A percentile compares a stretch with the other conserved stretches of the same genome.
These are phyloP conservation scores for Sycophaga agraensis DNA, from an alignment of 1,140 invertebrate genomes.

Conservation along the genomic window DNA sequence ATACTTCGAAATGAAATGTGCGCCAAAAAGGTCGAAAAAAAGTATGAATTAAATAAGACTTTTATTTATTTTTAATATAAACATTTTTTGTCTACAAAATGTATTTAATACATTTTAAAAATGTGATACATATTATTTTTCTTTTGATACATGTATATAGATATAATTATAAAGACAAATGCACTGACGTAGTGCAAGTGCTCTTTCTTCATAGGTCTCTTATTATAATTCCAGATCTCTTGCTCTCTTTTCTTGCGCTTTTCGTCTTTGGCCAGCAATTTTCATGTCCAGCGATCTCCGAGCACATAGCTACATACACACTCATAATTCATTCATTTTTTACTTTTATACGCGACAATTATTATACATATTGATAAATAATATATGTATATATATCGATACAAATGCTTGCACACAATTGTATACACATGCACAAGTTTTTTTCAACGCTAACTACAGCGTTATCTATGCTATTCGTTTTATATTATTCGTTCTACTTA, in stretches of 20 bases:
- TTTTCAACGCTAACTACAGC: too few species aligned
- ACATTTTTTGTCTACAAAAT: background rate
- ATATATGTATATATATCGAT: slow-evolving; percentile 6
- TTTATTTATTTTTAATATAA: background rate
- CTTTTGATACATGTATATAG: background rate
- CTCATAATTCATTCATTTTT: slow-evolving; percentile 16
- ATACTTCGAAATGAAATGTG: background rate
- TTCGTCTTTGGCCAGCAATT: slow-evolving; percentile 13
- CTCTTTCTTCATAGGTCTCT: background rate
- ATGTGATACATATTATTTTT: slow-evolving; percentile 9
- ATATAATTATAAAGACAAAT: background rate
- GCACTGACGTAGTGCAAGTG: background rate
- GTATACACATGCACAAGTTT: slow-evolving; percentile 5
- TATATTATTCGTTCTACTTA: slow-evolving; percentile 15
- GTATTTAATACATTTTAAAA: slow-evolving; percentile 36
- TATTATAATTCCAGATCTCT: slow-evolving; percentile 2
- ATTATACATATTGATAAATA: slow-evolving; percentile 7
- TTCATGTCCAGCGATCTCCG: slow-evolving; percentile 12
- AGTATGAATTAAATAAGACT: slow-evolving; percentile 35
- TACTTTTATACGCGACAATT: slow-evolving; percentile 15
- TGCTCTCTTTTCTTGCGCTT: slow-evolving; percentile 5
- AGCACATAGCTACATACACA: background rate
- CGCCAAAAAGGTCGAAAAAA: slow-evolving; percentile 24
- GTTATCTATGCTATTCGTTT: slow-evolving; percentile 16
- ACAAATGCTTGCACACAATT: background rate